phyloP scores from a whole-genome alignment of 2,113 vertebrate genomes.

The Oreamnos americanus region DNA sequence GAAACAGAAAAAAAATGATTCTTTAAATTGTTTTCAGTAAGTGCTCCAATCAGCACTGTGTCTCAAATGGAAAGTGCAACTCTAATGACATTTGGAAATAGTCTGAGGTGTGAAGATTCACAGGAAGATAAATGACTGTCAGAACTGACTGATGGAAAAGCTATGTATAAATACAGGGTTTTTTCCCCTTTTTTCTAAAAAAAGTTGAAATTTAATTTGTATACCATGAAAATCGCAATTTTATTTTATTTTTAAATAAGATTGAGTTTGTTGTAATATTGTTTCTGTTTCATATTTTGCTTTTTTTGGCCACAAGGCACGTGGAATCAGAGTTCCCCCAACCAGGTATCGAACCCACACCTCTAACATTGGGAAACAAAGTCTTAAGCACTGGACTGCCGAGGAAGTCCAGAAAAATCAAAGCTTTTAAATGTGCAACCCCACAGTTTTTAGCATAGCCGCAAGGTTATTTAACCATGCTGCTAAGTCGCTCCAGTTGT shows the following conservation, averaged over 20 bases:
- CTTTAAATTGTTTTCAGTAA: conserved; percentile 1
- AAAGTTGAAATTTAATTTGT: background rate
- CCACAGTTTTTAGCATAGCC: background rate
- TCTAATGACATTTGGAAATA: background rate
- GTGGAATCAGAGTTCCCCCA: background rate
- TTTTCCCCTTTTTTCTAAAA: background rate
- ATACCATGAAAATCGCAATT: background rate
- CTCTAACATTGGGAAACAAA: background rate
- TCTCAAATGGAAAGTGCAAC: background rate
- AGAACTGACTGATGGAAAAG: background rate
- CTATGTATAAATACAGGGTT: background rate
- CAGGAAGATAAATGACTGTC: background rate
- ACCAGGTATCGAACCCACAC: background rate
- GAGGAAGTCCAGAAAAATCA: background rate
- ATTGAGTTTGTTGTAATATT: background rate
- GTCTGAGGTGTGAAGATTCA: background rate
- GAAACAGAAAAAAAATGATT: background rate
- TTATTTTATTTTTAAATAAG: background rate
- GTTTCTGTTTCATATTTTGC: background rate
- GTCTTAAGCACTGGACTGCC: background rate
- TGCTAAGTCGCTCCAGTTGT: no score
- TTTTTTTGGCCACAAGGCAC: background rate
- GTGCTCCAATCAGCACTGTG: background rate
- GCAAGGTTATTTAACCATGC: background rate
- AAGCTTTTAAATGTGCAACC: background rate